Evolutionary conservation across 1,140 invertebrate species (phyloP).

Genomic region (Homalodisca vitripennis): DNA sequence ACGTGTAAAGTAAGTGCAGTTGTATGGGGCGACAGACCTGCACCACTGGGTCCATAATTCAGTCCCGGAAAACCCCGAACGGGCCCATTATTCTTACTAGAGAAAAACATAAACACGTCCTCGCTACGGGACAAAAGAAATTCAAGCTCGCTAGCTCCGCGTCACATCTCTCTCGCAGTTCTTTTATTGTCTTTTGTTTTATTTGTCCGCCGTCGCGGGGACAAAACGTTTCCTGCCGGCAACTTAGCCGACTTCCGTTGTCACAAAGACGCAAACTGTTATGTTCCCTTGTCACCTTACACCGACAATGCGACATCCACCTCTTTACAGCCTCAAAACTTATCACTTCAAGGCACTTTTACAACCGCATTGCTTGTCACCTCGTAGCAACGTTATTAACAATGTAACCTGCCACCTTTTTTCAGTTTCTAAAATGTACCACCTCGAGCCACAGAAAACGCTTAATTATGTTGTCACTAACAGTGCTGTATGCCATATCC

Average conservation of each 20-base stretch:
- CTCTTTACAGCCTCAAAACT: background rate
- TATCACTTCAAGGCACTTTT: too few relatives aligned
- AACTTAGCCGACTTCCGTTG: background rate
- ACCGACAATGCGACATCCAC: background rate
- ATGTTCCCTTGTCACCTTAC: conserved; percentile 13
- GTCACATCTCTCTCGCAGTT: background rate
- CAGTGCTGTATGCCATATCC: too few relatives aligned
- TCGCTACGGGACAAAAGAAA: conserved; percentile 25
- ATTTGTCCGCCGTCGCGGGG: conserved; percentile 27
- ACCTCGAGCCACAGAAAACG: too few relatives aligned
- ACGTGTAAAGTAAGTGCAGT: conserved; percentile 25
- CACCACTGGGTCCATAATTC: conserved; percentile 30
- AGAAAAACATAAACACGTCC: conserved; percentile 34
- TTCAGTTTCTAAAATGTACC: too few relatives aligned
- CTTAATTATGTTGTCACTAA: too few relatives aligned
- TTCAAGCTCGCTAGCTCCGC: conserved; percentile 25
- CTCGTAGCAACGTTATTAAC: too few relatives aligned
- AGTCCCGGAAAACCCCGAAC: conserved; percentile 31
- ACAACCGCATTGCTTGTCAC: too few relatives aligned
- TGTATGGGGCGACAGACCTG: conserved; percentile 21
- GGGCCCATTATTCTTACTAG: conserved; percentile 32
- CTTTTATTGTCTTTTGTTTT: conserved; percentile 33
- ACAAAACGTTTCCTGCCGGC: conserved; percentile 29
- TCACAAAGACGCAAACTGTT: conserved; percentile 13
- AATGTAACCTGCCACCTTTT: too few relatives aligned